phyloP scores from a whole-genome alignment of 2,888 invertebrate species.

The Stenodema calcarata region DNA sequence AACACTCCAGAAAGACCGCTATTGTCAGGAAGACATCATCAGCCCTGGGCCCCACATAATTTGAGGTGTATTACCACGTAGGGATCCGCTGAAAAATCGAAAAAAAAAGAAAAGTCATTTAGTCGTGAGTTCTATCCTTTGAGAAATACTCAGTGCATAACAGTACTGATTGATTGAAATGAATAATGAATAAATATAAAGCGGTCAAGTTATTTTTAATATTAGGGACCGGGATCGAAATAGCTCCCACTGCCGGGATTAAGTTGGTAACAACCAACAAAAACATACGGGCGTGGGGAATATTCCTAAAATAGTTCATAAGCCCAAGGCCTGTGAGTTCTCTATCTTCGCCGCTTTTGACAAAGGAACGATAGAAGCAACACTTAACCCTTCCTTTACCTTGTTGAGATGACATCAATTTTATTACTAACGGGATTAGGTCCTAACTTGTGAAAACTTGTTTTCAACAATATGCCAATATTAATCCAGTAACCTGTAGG shows the following conservation, averaged over 20 bases:
- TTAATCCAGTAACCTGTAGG: no score
- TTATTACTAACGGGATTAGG: no score
- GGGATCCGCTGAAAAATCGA: background rate
- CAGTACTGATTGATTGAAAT: conserved; percentile 26
- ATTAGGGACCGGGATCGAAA: conserved; percentile 42
- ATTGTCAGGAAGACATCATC: conserved; percentile 12
- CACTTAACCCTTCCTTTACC: no score
- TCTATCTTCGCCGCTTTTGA: background rate
- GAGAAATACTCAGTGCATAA: no score
- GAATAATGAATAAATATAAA: conserved; percentile 25
- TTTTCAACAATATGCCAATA: no score
- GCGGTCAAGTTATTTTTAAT: conserved; percentile 43
- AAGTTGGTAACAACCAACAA: conserved; percentile 43
- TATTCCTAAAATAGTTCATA: conserved; percentile 41
- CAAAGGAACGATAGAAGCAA: no score
- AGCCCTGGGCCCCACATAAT: background rate
- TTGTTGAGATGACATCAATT: no score
- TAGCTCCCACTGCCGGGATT: conserved; percentile 42
- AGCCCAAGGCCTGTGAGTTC: conserved; percentile 21
- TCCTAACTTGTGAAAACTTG: no score
- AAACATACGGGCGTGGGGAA: conserved; percentile 38
- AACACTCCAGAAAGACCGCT: background rate
- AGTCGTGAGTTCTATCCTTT: no score
- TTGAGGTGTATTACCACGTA: background rate
- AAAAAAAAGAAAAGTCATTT: background rate